Percentiles rank a stretch among this genome's conserved stretches.
Evolutionary conservation across 1,140 invertebrate genomes (phyloP).

Genomic region (Eurytemora carolleeae): DNA sequence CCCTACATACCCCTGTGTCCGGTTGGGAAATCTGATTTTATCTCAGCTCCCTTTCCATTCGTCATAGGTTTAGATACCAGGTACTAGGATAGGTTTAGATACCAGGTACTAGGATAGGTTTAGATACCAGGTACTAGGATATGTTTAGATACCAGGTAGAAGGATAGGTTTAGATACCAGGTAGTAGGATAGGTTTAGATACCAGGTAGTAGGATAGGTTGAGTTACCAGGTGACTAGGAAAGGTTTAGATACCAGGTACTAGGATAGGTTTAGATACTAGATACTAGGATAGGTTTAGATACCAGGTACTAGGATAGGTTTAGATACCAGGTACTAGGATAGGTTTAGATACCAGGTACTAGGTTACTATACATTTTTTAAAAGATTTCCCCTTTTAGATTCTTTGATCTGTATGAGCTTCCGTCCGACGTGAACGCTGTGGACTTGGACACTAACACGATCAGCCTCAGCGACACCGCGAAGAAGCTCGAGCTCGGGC

Average conservation of each 20-base stretch:
- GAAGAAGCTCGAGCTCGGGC: neutral
- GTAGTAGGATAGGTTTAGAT: conserved; percentile 58
- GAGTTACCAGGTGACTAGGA: too few relatives aligned
- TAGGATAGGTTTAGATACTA: conserved; percentile 62
- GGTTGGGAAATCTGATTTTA: conserved; percentile 53
- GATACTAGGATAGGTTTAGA: conserved; percentile 58
- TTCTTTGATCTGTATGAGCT: conserved; percentile 97
- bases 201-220: conserved; percentile 25
- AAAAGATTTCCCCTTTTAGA: conserved; percentile 36
- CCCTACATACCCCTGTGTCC: conserved; percentile 98
- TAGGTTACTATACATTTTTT: conserved; percentile 16
- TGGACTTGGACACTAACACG: conserved; percentile 94
- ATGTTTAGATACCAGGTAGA: too few relatives aligned
- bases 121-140: conserved; percentile 37
- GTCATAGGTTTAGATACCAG: conserved; percentile 73
- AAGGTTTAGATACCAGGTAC: conserved; percentile 51
- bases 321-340: conserved; percentile 41
- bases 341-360: too few relatives aligned
- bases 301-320: conserved; percentile 43
- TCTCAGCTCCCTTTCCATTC: conserved; percentile 90
- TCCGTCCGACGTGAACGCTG: conserved; percentile 84
- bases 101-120: conserved; percentile 46
- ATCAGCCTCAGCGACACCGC: conserved; percentile 33
- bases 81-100: conserved; percentile 51
- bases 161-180: conserved; percentile 72